Percentiles rank a stretch among this genome's conserved stretches.
Conservation (phyloP, 2,888 invertebrate genomes). For the Dicranocentrus wangi region DNA sequence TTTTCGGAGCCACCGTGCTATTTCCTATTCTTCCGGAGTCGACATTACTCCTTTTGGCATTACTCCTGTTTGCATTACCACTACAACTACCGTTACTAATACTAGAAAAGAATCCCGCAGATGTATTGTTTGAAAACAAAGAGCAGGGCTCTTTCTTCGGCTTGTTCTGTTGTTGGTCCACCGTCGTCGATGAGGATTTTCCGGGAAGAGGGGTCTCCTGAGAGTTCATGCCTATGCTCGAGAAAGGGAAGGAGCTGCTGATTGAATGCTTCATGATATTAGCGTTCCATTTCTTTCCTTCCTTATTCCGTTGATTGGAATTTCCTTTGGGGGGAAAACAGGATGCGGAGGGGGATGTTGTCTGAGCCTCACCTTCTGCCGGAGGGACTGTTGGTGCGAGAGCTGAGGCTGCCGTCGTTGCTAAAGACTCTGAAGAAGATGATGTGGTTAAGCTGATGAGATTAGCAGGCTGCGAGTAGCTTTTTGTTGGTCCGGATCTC, state of each 20-base stretch:
- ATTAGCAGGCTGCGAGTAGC: conserved; percentile 49
- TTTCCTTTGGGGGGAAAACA: conserved; percentile 12
- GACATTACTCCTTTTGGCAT: conserved; percentile 17
- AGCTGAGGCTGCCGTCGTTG: neutral
- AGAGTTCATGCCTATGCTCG: conserved; percentile 23
- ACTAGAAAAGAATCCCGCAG: neutral
- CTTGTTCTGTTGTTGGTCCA: conserved; percentile 30
- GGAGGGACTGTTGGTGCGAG: neutral
- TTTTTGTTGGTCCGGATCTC: conserved; percentile 45
- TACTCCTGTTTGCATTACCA: conserved; percentile 3
- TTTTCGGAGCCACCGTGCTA: neutral
- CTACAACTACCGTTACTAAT: neutral
- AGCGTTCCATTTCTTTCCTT: neutral
- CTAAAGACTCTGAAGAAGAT: conserved; percentile 25
- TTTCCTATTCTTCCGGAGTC: conserved; percentile 21
- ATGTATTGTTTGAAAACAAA: neutral
- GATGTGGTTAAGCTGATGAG: conserved; percentile 26
- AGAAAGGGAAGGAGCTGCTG: conserved; percentile 47
- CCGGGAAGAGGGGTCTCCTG: conserved; percentile 5
- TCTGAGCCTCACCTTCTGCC: neutral
- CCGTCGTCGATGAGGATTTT: neutral
- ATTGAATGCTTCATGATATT: conserved; percentile 48
- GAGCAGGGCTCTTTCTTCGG: conserved; percentile 1
- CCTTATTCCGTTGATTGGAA: neutral
- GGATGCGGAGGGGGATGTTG: conserved; percentile 2